Evolutionary conservation across 2,888 invertebrate genomes (phyloP).

Genomic region (Parnassius orleans): DNA sequence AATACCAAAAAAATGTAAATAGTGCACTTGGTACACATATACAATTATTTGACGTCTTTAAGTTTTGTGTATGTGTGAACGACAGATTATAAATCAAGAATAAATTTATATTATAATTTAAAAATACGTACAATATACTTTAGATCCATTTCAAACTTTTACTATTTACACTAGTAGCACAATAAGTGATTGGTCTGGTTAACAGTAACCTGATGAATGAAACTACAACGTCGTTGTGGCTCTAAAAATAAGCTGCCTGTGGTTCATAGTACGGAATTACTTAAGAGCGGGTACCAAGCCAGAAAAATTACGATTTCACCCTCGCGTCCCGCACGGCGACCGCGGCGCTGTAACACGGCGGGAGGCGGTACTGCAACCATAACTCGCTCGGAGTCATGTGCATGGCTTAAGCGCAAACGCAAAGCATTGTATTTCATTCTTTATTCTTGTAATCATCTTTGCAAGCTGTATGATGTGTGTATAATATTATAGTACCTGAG

Average conservation of each 20-base stretch:
- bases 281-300: slow-evolving; percentile 28
- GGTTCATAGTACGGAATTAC: slow-evolving; percentile 69
- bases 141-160: slow-evolving; percentile 48
- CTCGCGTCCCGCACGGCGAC: too few relatives aligned
- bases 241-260: slow-evolving; percentile 60
- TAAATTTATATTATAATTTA: slow-evolving; percentile 15
- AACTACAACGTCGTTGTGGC: slow-evolving; percentile 37
- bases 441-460: too few relatives aligned
- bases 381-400: too few relatives aligned
- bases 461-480: too few relatives aligned
- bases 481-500: too few relatives aligned
- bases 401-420: too few relatives aligned
- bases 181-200: slow-evolving; percentile 49
- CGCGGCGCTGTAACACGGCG: too few relatives aligned
- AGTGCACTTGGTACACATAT: slow-evolving; percentile 2
- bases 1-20: too few relatives aligned
- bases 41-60: not conserved
- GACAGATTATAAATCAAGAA: slow-evolving; percentile 4
- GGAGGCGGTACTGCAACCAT: too few relatives aligned
- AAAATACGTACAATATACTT: slow-evolving; percentile 53
- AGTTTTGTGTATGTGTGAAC: not conserved
- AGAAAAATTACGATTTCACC: too few relatives aligned
- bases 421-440: too few relatives aligned
- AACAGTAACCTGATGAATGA: slow-evolving; percentile 64
- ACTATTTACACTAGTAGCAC: slow-evolving; percentile 45